Base-by-base conservation (phyloP, 1,140 invertebrate species). In the Nautilus pompilius region DNA sequence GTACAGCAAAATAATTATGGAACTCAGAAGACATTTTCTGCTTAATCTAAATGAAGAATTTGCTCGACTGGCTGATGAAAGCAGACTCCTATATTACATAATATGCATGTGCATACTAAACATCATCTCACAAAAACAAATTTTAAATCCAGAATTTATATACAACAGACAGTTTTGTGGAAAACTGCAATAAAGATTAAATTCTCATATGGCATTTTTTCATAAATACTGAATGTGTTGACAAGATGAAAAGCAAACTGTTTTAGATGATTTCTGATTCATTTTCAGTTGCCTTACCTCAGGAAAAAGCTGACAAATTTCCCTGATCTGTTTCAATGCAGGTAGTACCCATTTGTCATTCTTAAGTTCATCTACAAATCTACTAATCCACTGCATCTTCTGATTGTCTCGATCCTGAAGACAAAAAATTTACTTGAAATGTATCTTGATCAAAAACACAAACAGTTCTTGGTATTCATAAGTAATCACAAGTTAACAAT, bases 341-440 rank as follows among this genome's bases (percentile, higher is more conserved):
- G 95, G 95, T 68, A 99, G 80, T 8, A 94, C 95, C 95, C 95
- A 98, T 60, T 84, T 84, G 71, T 95, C 92, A 60, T 87, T 89
- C 77, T 95, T 96, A 30, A 98, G 82, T 80, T 98, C 95, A 71
- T 95, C 93, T 15, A 98, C 94, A 80, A 96, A 98, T 77, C 93
- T 93, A 75, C 95, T 91, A 51, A 98, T 82, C 95, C 95, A 99
- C 57, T 93, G 88, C 49, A 92, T 93, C 83, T 98, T 98, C 83
- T 98, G 95, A 30, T 91, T 90, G 84, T 98, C 95, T 68, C 95
- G 87, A 77, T 98, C 95, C 87, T 96, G 88, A 20, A 70, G 68
- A 33, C 24, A 51, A 20, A 67, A 68, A 33, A 63, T 29, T 13
- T 26, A 28, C 1, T 2, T 48, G 13, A n/a, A n/a, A 6, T 22